Evolutionary conservation across 2,888 invertebrate species (phyloP), one percentile per base, ranked within the genome.

Genomic region (Mycalesis mineus): DNA sequence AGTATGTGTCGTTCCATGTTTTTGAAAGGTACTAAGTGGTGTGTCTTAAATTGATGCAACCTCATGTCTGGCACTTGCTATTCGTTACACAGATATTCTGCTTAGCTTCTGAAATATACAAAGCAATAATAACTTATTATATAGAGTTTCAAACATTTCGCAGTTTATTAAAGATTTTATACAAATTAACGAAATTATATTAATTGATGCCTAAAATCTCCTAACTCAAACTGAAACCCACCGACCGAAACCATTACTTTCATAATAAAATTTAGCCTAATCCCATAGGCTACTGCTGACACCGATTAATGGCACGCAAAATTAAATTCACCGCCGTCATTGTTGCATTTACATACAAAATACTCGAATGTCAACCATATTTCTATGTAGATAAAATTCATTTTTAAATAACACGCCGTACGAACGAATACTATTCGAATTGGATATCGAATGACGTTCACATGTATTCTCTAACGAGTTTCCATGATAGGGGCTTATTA

Each of bases 281-380:
- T 83, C 83, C 85, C 76, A 60, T 71, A 72, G 74, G 76, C 78
- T 75, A 77, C 72, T 72, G 70, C 75, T 75, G 78, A 80, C 77
- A 75, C 75, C 82, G 79, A 84, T 87, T 84, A 86, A 87, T 84
- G 84, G 80, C 75, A 78, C 74, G 74, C 79, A 74, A 80, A 87
- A 86, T 87, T 84, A 82, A 86, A 85, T 82, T 84, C 81, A 77
- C 76, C 70, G 78, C 75, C 78, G 76, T 80, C 80, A 84, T 76
- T 78, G 80, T 73, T 77, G 78, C 80, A 82, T 80, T 75, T 44
- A 13, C 67, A 70, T 65, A 65, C 62, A 64, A 62, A 58, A 62
- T 66, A 64, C 64, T 49, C 66, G 61, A 75, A 73, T 75, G 67
- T 69, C 65, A 64, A 72, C 79, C 70, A 60, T 82, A 72, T 60